These are phyloP conservation scores for Allophyes oxyacanthae DNA, from an alignment of 2,888 invertebrate genomes.

Conservation along the genomic window DNA sequence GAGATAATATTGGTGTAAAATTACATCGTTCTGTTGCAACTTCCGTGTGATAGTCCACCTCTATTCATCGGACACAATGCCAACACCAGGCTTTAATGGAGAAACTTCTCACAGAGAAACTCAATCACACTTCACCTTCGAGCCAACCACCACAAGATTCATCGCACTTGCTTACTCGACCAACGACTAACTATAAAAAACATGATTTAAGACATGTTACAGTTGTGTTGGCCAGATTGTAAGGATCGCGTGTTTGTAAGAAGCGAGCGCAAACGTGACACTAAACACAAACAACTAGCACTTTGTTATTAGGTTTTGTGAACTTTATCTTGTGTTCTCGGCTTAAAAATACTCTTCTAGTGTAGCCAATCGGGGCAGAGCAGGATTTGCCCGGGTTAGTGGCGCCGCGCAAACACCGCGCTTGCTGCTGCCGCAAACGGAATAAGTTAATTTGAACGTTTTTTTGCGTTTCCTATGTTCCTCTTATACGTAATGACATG, in stretches of 20 bases:
- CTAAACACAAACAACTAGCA: conserved; percentile 26
- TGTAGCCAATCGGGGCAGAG: conserved; percentile 3
- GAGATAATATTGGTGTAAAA: no score
- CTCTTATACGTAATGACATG: conserved; percentile 1
- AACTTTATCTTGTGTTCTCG: conserved; percentile 29
- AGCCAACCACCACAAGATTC: no score
- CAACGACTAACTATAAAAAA: not conserved
- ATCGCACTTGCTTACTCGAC: no score
- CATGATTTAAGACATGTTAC: conserved; percentile 4
- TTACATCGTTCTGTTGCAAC: no score
- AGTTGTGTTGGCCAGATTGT: conserved; percentile 1
- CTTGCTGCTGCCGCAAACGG: not conserved
- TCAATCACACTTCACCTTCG: no score
- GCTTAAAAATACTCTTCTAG: conserved; percentile 26
- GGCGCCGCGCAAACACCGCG: not conserved
- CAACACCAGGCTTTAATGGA: no score
- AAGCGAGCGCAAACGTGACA: conserved; percentile 11
- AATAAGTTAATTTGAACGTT: conserved; percentile 26
- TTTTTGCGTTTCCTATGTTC: conserved; percentile 11
- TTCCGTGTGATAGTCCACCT: no score
- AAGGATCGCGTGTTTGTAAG: not conserved
- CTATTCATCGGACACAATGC: no score
- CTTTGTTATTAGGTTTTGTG: conserved; percentile 39
- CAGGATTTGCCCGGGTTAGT: no score
- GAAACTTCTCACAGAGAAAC: no score